Evolutionary conservation across 2,888 invertebrate species (phyloP).

Genomic region (Dryomyza anilis): DNA sequence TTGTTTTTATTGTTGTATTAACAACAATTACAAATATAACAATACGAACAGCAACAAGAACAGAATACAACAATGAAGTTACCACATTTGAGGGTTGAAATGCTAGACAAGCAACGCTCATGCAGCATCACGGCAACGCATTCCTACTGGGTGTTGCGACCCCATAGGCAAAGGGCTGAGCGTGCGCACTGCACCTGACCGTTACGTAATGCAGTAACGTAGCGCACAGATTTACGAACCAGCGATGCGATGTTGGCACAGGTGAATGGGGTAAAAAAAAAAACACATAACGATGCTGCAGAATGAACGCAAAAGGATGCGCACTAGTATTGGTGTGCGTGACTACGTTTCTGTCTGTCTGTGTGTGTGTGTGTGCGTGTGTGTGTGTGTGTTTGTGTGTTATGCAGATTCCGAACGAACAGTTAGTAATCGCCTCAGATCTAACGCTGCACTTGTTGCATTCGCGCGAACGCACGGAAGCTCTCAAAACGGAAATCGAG

Average conservation of each 20-base stretch:
- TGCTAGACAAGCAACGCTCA: slow-evolving; percentile 7
- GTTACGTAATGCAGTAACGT: slow-evolving; percentile 42
- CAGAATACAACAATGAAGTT: not conserved
- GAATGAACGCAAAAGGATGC: not conserved
- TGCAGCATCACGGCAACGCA: slow-evolving; percentile 27
- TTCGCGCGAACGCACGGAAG: slow-evolving; percentile 33
- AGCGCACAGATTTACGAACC: slow-evolving; percentile 25
- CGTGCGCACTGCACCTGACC: slow-evolving; percentile 39
- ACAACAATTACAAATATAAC: not conserved
- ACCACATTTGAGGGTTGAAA: slow-evolving; percentile 7
- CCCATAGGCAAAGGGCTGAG: slow-evolving; percentile 36
- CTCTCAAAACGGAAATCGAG: not conserved
- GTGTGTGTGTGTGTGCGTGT: not conserved
- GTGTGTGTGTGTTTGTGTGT: not conserved
- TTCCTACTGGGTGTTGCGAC: slow-evolving; percentile 36
- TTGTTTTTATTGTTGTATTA: not conserved
- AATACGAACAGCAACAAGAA: not conserved
- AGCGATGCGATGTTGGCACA: slow-evolving; percentile 33
- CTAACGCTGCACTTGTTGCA: slow-evolving; percentile 54
- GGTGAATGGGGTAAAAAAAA: slow-evolving; percentile 31
- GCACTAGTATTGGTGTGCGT: slow-evolving; percentile 17
- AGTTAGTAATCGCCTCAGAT: slow-evolving; percentile 38
- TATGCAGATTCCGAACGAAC: not conserved
- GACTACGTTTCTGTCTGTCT: not conserved
- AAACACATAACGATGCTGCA: slow-evolving; percentile 6